Base-by-base conservation (phyloP, 1,140 invertebrate species). In the Cyphomyrmex costatus region DNA sequence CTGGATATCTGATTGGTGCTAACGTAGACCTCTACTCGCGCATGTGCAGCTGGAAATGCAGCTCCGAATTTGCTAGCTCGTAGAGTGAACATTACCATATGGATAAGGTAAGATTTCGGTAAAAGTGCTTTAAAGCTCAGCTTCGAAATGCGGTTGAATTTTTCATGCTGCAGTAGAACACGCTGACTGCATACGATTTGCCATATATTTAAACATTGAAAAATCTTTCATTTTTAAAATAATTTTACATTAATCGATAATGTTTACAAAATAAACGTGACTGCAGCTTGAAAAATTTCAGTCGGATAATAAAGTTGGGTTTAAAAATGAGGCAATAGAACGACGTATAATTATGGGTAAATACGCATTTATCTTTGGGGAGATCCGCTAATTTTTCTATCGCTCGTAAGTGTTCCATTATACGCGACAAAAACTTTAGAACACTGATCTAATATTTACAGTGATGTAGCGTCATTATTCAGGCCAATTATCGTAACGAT, bases 81-180 rank as follows among this genome's bases (percentile, higher is more conserved):
- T 56, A 46, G 77, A 65, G 16, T 42, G 46, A 49, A 46, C 42
- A 90, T 90, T 87, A 85, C 58, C 80, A 56, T 85, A 82, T 60
- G 88, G 79, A 87, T 85, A 65, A 82, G 68, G 65, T 36, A 61
- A 74, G 63, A 87, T 90, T 79, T 89, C 84, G 79, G 36, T 84
- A 86, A 89, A 77, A 88, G 36, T 73, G 80, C 63, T 58, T 42
- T n/a, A 71, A 78, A 36, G 60, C 36, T 30, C 71, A n/a, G 61
- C 68, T n/a, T 61, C 60, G 58, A 74, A 87, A 89, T 80, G 51
- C 70, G 58, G 68, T 66, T 73, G 77, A 80, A 82, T 71, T 83
- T 83, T 83, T 73, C 79, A 74, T 83, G 79, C 19, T n/a, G 36
- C 36, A 24, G 36, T 49, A 33, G 56, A 66, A 68, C 77, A 65